Conservation (phyloP, 2,888 invertebrate genomes). For the Eledone cirrhosa region DNA sequence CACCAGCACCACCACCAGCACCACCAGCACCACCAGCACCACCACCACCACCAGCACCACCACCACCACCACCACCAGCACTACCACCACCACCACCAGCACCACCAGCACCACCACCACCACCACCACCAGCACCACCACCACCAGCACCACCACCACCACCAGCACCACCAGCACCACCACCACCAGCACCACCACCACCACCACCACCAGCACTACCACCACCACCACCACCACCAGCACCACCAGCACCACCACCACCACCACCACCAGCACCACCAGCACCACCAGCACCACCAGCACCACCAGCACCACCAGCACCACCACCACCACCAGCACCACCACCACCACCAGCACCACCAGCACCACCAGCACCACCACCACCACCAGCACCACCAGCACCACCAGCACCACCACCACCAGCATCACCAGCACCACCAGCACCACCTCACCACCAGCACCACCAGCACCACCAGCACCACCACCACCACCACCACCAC, state of each 20-base stretch:
- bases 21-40: too few relatives aligned
- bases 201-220: neutral
- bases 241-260: neutral
- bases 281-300: neutral
- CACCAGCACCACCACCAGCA: too few relatives aligned
- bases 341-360: neutral
- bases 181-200: neutral
- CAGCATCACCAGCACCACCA: too few relatives aligned
- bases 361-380: neutral
- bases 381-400: too few relatives aligned
- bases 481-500: neutral
- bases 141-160: neutral
- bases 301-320: neutral
- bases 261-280: neutral
- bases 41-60: neutral
- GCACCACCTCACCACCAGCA: too few relatives aligned
- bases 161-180: neutral
- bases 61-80: neutral
- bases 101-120: neutral
- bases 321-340: neutral
- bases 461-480: neutral
- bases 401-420: too few relatives aligned
- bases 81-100: neutral
- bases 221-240: neutral
- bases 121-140: neutral